phyloP scores from a whole-genome alignment of 2,888 invertebrate species.

The Psylliodes chrysocephalus region DNA sequence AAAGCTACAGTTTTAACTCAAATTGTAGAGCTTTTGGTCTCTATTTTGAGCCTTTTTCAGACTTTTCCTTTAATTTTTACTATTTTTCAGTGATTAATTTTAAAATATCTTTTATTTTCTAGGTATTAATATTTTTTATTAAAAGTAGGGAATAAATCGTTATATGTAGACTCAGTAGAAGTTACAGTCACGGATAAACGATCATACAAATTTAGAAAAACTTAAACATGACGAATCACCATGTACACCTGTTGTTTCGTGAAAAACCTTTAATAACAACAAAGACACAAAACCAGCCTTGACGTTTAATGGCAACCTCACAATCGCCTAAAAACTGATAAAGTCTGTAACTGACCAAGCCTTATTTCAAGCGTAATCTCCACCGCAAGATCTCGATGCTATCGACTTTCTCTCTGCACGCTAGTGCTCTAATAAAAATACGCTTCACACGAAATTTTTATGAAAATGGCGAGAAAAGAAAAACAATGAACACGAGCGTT shows the following conservation, averaged over 20 bases:
- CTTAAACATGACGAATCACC: too few relatives aligned
- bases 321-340: slow-evolving; percentile 28
- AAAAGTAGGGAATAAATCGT: too few relatives aligned
- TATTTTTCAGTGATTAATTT: too few relatives aligned
- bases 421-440: slow-evolving; percentile 47
- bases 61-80: too few relatives aligned
- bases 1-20: too few relatives aligned
- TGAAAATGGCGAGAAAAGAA: slow-evolving; percentile 38
- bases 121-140: too few relatives aligned
- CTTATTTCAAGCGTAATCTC: slow-evolving; percentile 35
- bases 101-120: too few relatives aligned
- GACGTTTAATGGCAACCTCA: slow-evolving; percentile 12
- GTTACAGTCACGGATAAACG: too few relatives aligned
- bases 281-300: slow-evolving; percentile 5
- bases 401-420: slow-evolving; percentile 43
- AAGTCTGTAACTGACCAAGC: slow-evolving; percentile 31
- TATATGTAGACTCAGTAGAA: too few relatives aligned
- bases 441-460: slow-evolving; percentile 47
- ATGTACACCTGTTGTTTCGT: slow-evolving; percentile 3
- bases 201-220: too few relatives aligned
- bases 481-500: slow-evolving; percentile 20
- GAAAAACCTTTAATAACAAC: background rate
- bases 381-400: slow-evolving; percentile 35
- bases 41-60: too few relatives aligned
- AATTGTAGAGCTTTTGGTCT: too few relatives aligned